Conservation (phyloP, 2,797 vertebrate genomes). For the Etheostoma nigrum region DNA sequence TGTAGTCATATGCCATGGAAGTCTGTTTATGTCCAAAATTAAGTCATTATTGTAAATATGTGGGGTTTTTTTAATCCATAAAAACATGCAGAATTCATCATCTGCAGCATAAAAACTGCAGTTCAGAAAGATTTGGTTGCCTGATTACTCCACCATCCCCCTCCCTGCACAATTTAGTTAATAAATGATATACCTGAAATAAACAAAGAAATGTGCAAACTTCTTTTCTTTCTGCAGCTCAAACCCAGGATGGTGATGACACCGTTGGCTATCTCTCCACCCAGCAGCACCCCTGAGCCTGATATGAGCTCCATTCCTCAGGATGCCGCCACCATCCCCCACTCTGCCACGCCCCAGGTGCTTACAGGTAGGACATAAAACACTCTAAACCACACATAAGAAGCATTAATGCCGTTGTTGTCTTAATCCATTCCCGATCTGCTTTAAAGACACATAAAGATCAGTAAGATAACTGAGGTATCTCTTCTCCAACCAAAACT, state of each 20-base stretch:
- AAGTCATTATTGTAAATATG: constrained; percentile 8
- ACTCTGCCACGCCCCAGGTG: constrained; percentile 88
- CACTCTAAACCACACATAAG: not conserved
- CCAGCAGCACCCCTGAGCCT: constrained; percentile 90
- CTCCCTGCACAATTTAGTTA: constrained; percentile 21
- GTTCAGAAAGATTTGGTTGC: not conserved
- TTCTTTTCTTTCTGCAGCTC: constrained; percentile 84
- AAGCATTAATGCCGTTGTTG: not conserved
- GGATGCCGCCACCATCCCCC: constrained; percentile 92
- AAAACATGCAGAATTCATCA: not conserved
- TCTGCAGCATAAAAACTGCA: not conserved
- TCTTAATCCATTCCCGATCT: not conserved
- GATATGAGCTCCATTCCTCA: constrained; percentile 94
- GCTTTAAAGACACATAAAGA: not conserved
- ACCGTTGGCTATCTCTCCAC: constrained; percentile 91
- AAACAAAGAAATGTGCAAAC: constrained; percentile 17
- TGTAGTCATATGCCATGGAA: constrained; percentile 18
- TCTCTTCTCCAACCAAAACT: not conserved
- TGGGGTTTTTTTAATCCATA: constrained; percentile 1
- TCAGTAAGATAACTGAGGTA: not conserved
- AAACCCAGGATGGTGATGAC: constrained; percentile 93
- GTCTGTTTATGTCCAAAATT: not conserved
- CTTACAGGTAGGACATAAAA: constrained; percentile 88
- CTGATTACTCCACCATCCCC: not conserved
- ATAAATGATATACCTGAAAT: constrained; percentile 26